phyloP scores from a whole-genome alignment of 2,888 invertebrate species.

The Apoda limacodes region DNA sequence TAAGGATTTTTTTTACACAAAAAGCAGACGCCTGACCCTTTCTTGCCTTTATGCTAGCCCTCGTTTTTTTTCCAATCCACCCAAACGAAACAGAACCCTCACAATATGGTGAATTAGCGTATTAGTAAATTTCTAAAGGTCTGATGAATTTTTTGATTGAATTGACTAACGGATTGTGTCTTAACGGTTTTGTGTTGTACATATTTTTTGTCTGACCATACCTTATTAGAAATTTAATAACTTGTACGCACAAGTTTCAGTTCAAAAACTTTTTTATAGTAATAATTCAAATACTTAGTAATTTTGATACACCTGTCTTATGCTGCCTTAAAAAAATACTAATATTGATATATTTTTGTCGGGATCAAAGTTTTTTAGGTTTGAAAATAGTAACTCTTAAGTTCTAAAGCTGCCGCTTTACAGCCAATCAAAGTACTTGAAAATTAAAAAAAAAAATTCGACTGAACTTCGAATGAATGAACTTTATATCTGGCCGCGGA shows the following conservation, averaged over 20 bases:
- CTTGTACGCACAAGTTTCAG: no score
- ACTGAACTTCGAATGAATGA: conserved; percentile 40
- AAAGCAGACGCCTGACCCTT: conserved; percentile 65
- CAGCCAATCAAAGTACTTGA: conserved; percentile 56
- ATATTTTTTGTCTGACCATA: no score
- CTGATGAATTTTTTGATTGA: conserved; percentile 67
- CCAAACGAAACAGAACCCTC: conserved; percentile 43
- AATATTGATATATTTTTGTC: no score
- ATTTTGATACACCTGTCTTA: no score
- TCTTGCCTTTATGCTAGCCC: conserved; percentile 63
- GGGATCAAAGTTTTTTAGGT: no score
- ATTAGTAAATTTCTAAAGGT: conserved; percentile 63
- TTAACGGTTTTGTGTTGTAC: conserved; percentile 60
- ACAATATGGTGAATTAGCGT: conserved; percentile 67
- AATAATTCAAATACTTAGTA: no score
- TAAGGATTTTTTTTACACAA: conserved; percentile 55
- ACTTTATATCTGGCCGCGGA: conserved; percentile 52
- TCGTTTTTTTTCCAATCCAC: conserved; percentile 42
- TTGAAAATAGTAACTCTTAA: conserved; percentile 34
- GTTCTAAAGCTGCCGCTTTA: conserved; percentile 54
- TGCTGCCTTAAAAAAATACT: no score
- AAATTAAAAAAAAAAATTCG: conserved; percentile 27
- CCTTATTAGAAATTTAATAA: conserved; percentile 36
- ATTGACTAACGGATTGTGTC: conserved; percentile 57
- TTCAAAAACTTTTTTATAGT: no score